Evolutionary conservation across 2,888 invertebrate genomes (phyloP).

Genomic region (Octonoba sinensis): DNA sequence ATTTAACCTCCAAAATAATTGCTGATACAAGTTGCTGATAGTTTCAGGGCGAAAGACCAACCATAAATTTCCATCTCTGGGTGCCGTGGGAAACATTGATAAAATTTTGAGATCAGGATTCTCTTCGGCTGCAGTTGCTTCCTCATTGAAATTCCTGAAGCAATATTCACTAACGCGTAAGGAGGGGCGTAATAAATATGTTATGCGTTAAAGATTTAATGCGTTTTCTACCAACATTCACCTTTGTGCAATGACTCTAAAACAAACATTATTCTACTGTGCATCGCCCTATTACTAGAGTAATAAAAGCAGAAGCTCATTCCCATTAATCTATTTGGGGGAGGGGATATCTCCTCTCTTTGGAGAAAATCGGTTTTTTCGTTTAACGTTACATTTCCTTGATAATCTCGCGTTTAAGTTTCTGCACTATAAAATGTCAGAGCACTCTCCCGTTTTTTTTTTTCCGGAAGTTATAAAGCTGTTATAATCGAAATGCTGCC

Average conservation of each 20-base stretch:
- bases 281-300: slow-evolving; percentile 58
- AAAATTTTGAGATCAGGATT: too few relatives aligned
- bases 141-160: slow-evolving; percentile 3
- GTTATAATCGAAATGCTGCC: slow-evolving; percentile 39
- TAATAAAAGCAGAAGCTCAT: slow-evolving; percentile 61
- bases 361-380: slow-evolving; percentile 54
- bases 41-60: too few relatives aligned
- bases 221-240: slow-evolving; percentile 52
- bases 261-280: slow-evolving; percentile 59
- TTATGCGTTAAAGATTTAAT: slow-evolving; percentile 63
- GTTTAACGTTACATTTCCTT: slow-evolving; percentile 5
- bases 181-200: slow-evolving; percentile 54
- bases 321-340: slow-evolving; percentile 51
- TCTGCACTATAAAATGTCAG: slow-evolving; percentile 24
- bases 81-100: too few relatives aligned
- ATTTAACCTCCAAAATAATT: too few relatives aligned
- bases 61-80: too few relatives aligned
- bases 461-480: slow-evolving; percentile 36
- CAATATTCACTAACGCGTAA: slow-evolving; percentile 8
- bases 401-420: slow-evolving; percentile 33
- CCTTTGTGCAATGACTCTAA: slow-evolving; percentile 52
- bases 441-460: neutral
- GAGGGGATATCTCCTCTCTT: slow-evolving; percentile 50
- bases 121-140: neutral
- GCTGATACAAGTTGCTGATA: too few relatives aligned